Conservation (phyloP, 2,888 invertebrate species). For the Matsumyia berberina region DNA sequence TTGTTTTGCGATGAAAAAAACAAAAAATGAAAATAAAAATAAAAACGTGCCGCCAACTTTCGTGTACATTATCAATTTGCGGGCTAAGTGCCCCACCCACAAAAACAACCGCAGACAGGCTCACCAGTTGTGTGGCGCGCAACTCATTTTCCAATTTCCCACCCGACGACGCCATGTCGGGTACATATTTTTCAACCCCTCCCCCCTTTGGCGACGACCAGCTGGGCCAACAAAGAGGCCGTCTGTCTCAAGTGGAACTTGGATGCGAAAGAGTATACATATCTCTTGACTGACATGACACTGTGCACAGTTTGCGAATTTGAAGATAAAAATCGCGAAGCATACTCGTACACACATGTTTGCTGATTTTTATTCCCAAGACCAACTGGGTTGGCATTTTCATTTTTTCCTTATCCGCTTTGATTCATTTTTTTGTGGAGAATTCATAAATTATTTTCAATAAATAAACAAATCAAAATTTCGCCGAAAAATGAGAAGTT, state of each 20-base stretch:
- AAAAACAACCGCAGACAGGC: not conserved
- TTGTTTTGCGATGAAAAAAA: slow-evolving; percentile 5
- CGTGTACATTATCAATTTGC: slow-evolving; percentile 37
- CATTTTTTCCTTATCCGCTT: not conserved
- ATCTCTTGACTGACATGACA: not conserved
- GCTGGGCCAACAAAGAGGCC: slow-evolving; percentile 24
- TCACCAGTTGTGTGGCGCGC: slow-evolving; percentile 30
- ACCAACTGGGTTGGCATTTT: not conserved
- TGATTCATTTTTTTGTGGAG: slow-evolving; percentile 2
- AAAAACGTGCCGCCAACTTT: slow-evolving; percentile 28
- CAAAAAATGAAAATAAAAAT: not conserved
- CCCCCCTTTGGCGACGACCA: slow-evolving; percentile 3
- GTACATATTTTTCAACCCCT: slow-evolving; percentile 2
- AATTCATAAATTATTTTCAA: slow-evolving; percentile 21
- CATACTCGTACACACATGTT: slow-evolving; percentile 5
- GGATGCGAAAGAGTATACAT: slow-evolving; percentile 6
- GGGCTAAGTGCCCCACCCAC: slow-evolving; percentile 37
- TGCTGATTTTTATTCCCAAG: slow-evolving; percentile 12
- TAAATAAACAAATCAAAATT: slow-evolving; percentile 31
- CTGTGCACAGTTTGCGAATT: slow-evolving; percentile 22
- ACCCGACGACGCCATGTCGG: slow-evolving; percentile 39
- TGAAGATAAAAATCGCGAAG: slow-evolving; percentile 16
- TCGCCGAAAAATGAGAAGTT: not conserved
- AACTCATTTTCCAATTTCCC: slow-evolving; percentile 52
- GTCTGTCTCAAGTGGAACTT: slow-evolving; percentile 9